phyloP scores from a whole-genome alignment of 2,797 vertebrate genomes.

The Cyclopterus lumpus region DNA sequence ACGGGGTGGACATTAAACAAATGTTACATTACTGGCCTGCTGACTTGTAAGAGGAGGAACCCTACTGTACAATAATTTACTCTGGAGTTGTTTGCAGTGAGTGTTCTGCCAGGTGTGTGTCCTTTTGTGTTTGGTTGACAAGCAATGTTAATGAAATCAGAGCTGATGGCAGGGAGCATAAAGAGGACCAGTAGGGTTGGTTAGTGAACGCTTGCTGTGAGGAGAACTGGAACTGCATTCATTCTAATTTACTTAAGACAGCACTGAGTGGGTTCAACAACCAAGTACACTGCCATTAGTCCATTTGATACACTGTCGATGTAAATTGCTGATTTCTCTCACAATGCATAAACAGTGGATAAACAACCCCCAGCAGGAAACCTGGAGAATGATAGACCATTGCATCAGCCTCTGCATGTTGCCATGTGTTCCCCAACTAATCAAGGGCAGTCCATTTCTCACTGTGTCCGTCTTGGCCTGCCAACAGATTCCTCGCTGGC shows the following conservation, averaged over 20 bases:
- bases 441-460: constrained; percentile 93
- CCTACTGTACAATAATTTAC: constrained; percentile 72
- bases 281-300: constrained; percentile 73
- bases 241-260: constrained; percentile 77
- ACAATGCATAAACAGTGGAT: constrained; percentile 85
- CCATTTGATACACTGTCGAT: constrained; percentile 76
- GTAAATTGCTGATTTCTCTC: constrained; percentile 82
- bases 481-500: constrained; percentile 96
- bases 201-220: constrained; percentile 54
- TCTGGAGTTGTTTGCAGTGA: constrained; percentile 56
- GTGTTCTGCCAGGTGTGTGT: constrained; percentile 76
- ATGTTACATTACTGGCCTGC: constrained; percentile 77
- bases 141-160: constrained; percentile 82
- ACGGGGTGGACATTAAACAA: constrained; percentile 77
- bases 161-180: constrained; percentile 69
- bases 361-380: constrained; percentile 89
- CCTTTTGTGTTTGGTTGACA: constrained; percentile 78
- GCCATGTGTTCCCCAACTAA: constrained; percentile 94
- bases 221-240: constrained; percentile 60
- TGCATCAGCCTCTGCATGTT: constrained; percentile 92
- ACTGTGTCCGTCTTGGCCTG: constrained; percentile 89
- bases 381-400: constrained; percentile 93
- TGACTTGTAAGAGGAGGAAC: constrained; percentile 59
- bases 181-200: constrained; percentile 64
- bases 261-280: constrained; percentile 67